These are phyloP conservation scores for Drosophila fulvimacula DNA, from an alignment of 2,888 invertebrate species.

Conservation along the genomic window DNA sequence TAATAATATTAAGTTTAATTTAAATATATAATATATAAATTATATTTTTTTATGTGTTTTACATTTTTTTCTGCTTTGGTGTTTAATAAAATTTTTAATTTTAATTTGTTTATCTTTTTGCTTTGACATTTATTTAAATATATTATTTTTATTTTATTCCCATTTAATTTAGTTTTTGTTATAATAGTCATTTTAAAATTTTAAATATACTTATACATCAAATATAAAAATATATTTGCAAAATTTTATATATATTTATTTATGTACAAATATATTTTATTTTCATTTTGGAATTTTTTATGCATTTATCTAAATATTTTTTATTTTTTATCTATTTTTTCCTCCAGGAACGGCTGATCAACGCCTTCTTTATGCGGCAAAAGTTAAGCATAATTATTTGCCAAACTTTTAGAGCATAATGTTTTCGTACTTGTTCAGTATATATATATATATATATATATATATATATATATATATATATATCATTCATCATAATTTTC, in stretches of 20 bases:
- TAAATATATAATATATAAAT: too few species aligned
- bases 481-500: constrained; percentile 54
- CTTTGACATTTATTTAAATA: too few species aligned
- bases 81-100: too few species aligned
- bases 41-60: too few species aligned
- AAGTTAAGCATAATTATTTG: neutral
- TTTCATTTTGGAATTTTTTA: too few species aligned
- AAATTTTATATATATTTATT: neutral
- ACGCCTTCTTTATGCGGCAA: neutral
- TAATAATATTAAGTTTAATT: too few species aligned
- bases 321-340: neutral
- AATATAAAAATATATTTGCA: too few species aligned
- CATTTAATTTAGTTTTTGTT: too few species aligned
- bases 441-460: constrained; percentile 1
- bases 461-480: neutral
- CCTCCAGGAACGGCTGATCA: neutral
- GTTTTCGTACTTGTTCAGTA: constrained; percentile 6
- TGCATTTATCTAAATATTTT: neutral
- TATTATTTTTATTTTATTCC: neutral
- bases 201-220: too few species aligned
- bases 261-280: neutral
- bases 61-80: too few species aligned
- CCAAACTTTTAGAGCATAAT: constrained; percentile 17
- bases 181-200: too few species aligned
- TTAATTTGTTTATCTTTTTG: too few species aligned